A percentile compares a stretch with the other conserved stretches of the same genome.
Evolutionary conservation across 2,797 vertebrate genomes (phyloP).

Genomic region (Rhabdophis nuchalis): DNA sequence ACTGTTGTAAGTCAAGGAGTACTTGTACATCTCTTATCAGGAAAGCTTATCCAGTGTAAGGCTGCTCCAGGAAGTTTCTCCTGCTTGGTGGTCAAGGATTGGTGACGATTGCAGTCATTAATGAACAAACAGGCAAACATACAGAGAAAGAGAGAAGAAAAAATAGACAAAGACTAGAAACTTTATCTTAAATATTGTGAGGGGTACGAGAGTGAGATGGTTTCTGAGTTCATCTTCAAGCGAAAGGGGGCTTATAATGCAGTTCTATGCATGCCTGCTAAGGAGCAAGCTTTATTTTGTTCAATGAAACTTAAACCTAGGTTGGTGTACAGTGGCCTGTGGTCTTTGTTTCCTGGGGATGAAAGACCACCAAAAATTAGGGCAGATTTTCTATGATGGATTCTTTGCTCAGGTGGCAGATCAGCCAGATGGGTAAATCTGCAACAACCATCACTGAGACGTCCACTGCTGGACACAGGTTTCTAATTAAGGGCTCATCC

Average conservation of each 20-base stretch:
- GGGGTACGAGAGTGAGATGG: background rate
- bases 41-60: background rate
- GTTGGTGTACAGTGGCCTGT: background rate
- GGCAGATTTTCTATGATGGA: background rate
- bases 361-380: background rate
- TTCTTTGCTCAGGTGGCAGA: background rate
- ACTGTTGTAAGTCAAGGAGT: background rate
- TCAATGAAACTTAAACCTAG: background rate
- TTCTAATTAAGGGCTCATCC: background rate
- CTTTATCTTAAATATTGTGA: background rate
- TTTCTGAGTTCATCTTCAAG: background rate
- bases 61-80: background rate
- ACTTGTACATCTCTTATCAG: background rate
- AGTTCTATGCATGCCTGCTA: background rate
- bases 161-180: background rate
- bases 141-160: background rate
- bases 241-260: background rate
- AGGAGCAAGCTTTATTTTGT: background rate
- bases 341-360: background rate
- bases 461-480: background rate
- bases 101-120: background rate
- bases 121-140: background rate
- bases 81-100: background rate
- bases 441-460: background rate
- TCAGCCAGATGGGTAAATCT: background rate